These are phyloP conservation scores for Metalampra italica DNA, from an alignment of 2,888 invertebrate species.

Conservation along the genomic window DNA sequence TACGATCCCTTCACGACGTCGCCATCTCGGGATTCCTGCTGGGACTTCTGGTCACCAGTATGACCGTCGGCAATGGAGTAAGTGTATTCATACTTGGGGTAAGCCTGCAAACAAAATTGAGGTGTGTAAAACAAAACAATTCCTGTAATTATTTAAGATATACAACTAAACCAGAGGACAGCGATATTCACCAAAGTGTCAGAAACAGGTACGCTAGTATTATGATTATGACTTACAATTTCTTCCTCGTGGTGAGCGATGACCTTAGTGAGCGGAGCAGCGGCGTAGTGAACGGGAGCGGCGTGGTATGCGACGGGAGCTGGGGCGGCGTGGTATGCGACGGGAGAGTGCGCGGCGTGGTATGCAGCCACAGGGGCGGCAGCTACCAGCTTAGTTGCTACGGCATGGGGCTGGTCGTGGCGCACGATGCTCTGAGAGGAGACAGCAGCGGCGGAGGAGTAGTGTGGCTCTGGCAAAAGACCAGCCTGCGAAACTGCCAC, in stretches of 20 bases:
- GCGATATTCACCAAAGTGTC: no score
- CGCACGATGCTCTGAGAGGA: constrained; percentile 54
- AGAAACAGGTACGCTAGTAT: no score
- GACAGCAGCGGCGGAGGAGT: constrained; percentile 42
- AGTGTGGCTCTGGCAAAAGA: constrained; percentile 42
- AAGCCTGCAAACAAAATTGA: constrained; percentile 22
- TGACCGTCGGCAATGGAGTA: constrained; percentile 71
- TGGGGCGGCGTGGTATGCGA: constrained; percentile 54
- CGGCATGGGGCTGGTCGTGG: constrained; percentile 40
- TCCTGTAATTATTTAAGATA: no score
- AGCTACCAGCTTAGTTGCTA: constrained; percentile 28
- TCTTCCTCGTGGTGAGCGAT: constrained; percentile 14
- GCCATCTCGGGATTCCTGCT: constrained; percentile 68
- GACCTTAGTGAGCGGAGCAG: constrained; percentile 8
- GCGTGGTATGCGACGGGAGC: constrained; percentile 1
- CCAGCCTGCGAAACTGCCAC: constrained; percentile 33
- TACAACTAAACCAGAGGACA: no score
- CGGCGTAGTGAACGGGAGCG: constrained; percentile 11
- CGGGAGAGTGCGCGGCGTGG: constrained; percentile 23
- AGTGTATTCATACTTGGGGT: constrained; percentile 54
- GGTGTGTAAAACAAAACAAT: background rate
- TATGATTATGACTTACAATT: constrained; percentile 1
- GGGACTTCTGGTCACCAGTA: constrained; percentile 72
- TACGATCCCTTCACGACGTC: constrained; percentile 71
- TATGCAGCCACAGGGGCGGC: constrained; percentile 25